Evolutionary conservation across 2,888 invertebrate species (phyloP), one percentile per base, ranked within the genome.

Genomic region (Ephialtes manifestator): DNA sequence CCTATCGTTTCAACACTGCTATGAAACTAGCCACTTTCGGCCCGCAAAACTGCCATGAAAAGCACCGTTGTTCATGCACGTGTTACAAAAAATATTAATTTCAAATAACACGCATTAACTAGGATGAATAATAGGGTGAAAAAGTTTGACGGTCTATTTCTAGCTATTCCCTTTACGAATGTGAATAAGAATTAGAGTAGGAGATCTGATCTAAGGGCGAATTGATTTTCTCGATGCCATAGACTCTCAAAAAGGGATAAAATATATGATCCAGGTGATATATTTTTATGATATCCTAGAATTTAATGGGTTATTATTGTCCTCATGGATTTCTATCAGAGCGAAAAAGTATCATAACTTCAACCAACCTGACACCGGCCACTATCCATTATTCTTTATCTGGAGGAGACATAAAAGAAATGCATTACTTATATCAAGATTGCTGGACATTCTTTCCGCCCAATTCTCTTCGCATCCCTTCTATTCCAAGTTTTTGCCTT

Each of bases 311-410:
- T 87, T 87, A 86, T 88, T 88, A 87, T 87, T 87, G 87, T 87
- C 86, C 86, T 68, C 80, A 58, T 80, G 84, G 75, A 87, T 83
- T 81, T 83, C 85, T 76, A 80, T 77, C 31, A 55, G 67, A 76
- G 87, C 88, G 87, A 88, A 89, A 89, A 90, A 90, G 90, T 90
- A 89, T 93, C 92, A 92, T 92, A 92, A 92, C 91, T 92, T 90
- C 89, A 89, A 88, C 48, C 63, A 13, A 63, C 79, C 75, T 83
- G 83, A 77, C 63, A 78, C 84, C 74, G 70, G 82, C 87, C 88
- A 71, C 86, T 88, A 90, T 92, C 93, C 92, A 93, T 93, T 93
- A 93, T 92, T 93, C 93, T 93, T 93, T 93, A 93, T 93, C 93
- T 92, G 85, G 87, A 86, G 85, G 88, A 91, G 92, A 90, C 93